These are phyloP conservation scores for Microctenopoma steveboyesi DNA, from an alignment of 2,797 vertebrate genomes.

Conservation along the genomic window DNA sequence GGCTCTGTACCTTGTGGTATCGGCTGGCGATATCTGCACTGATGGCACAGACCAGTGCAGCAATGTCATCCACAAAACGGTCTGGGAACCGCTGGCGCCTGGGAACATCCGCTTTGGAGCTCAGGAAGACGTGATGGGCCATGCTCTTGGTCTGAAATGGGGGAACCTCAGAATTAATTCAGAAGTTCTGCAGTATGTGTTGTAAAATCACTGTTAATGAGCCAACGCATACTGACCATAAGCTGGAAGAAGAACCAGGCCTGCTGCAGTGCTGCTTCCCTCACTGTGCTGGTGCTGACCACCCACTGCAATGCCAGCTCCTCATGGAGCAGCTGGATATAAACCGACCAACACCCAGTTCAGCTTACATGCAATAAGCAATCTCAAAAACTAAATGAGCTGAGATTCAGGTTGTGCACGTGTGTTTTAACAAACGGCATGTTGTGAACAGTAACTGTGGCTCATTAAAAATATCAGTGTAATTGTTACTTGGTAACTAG, in stretches of 20 bases:
- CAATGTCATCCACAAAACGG: conserved; percentile 91
- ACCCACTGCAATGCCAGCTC: conserved; percentile 94
- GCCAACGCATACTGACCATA: conserved; percentile 81
- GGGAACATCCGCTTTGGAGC: conserved; percentile 83
- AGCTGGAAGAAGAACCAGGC: conserved; percentile 96
- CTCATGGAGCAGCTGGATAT: conserved; percentile 89
- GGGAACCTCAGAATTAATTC: neutral
- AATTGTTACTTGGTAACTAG: neutral
- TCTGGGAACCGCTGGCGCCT: conserved; percentile 90
- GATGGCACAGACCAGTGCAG: conserved; percentile 88
- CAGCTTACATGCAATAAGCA: conserved; percentile 3
- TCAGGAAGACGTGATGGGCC: conserved; percentile 89
- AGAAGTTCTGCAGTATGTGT: neutral
- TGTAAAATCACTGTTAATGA: neutral
- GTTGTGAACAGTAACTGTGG: conserved; percentile 1
- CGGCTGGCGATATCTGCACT: conserved; percentile 88
- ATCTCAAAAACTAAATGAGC: neutral
- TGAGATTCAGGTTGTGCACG: conserved; percentile 5
- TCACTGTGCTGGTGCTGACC: conserved; percentile 88
- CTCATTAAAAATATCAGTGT: neutral
- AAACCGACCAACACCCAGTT: conserved; percentile 36
- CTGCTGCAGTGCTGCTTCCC: conserved; percentile 89
- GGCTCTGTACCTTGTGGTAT: conserved; percentile 86
- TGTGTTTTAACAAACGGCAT: neutral
- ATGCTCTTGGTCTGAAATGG: conserved; percentile 89